Conservation (phyloP, 2,888 invertebrate species). For the Melanostoma mellinum region DNA sequence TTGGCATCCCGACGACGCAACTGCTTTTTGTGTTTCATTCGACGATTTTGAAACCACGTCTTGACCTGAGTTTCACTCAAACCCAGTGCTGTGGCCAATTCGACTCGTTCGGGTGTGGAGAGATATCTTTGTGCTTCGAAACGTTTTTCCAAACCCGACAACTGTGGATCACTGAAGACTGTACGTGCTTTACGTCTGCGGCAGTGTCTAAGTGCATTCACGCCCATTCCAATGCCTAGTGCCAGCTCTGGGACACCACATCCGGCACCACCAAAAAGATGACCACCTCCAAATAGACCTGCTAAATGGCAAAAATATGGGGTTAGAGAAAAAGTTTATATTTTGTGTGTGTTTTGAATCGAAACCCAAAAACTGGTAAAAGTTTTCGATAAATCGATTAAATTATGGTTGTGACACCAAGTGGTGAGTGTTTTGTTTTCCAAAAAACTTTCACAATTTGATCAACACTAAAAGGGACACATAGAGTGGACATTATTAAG, state of each 20-base stretch:
- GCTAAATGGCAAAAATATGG: slow-evolving; percentile 67
- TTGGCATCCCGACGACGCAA: slow-evolving; percentile 82
- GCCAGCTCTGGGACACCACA: slow-evolving; percentile 81
- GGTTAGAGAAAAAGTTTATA: slow-evolving; percentile 6
- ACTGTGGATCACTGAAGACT: slow-evolving; percentile 91
- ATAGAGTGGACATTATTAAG: not conserved
- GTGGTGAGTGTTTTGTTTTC: slow-evolving; percentile 58
- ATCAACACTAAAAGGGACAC: slow-evolving; percentile 47
- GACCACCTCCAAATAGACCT: slow-evolving; percentile 81
- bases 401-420: slow-evolving; percentile 61
- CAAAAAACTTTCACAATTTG: slow-evolving; percentile 42
- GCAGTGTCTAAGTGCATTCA: slow-evolving; percentile 93
- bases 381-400: slow-evolving; percentile 68
- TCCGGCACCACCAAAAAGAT: slow-evolving; percentile 79
- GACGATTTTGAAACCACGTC: slow-evolving; percentile 98
- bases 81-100: slow-evolving; percentile 94
- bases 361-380: slow-evolving; percentile 53
- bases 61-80: slow-evolving; percentile 98
- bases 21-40: slow-evolving; percentile 98
- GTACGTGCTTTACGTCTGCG: slow-evolving; percentile 97
- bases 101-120: slow-evolving; percentile 97
- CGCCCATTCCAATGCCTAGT: slow-evolving; percentile 82
- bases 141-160: slow-evolving; percentile 94
- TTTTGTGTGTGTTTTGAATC: slow-evolving; percentile 27
- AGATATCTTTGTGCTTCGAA: slow-evolving; percentile 97